Base-by-base conservation (phyloP, 35 echinoderm and acorn worm species). In the Patiria miniata region DNA sequence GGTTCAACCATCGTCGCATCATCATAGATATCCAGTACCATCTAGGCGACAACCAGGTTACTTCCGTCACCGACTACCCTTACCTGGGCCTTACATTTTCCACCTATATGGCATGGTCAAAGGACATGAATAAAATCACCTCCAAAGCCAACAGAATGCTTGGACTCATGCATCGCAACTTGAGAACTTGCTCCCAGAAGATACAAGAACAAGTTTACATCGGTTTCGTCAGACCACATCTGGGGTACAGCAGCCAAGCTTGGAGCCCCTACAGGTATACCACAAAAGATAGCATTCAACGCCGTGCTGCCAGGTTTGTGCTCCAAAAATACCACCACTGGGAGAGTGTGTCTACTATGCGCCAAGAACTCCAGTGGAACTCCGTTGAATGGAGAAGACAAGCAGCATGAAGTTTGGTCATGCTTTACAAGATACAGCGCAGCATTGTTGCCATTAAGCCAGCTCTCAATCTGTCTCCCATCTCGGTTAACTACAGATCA, bases 141-240 rank as follows among this genome's bases (percentile, higher is more conserved):
- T n/a, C 78, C 32, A 59, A 56, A 68, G 87, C 80, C 12, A 90
- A 90, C 39, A 61, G 87, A 28, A 83, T 90, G 33, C 79, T 90
- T 7, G 87, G 87, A 39, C 51, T 83, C 6, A 36, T 90, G 26
- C 47, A 21, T 26, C 23, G 87, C 36, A 83, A 81, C 37, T 65
- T 83, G 6, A 37, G 87, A 21, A 39, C 19, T 17, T 54, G 44
- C 39, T 73, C 83, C 55, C 29, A 73, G 83, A 61, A 85, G 55
- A 32, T 85, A 18, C 54, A 61, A 39, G 52, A 68, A 61, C 23
- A 68, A 55, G 58, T 59, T 21, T 69, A 85, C 16, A 16, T 61
- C 32, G 61, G 52, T n/a, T 51, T 89, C 21, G 87, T 89, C 18
- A 23, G 78, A 22, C 87, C 87, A 39, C 78, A 82, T 36, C 32